phyloP scores from a whole-genome alignment of 2,113 vertebrate species.

The Caranx melampygus region DNA sequence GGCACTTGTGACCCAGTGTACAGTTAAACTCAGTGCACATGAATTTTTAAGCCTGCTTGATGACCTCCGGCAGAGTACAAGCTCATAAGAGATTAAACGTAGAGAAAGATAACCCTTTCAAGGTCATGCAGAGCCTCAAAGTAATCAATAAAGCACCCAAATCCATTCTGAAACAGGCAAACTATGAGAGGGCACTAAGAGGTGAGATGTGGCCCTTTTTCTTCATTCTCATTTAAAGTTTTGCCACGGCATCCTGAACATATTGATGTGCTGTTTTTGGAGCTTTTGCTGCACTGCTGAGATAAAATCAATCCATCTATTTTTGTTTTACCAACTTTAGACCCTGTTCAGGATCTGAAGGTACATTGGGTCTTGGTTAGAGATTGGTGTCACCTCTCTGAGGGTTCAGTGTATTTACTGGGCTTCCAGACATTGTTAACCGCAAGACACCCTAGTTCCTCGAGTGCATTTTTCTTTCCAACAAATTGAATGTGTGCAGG shows the following conservation, averaged over 20 bases:
- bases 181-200: slow-evolving; percentile 17
- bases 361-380: too few relatives aligned
- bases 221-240: neutral
- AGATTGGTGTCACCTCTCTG: too few relatives aligned
- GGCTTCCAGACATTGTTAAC: too few relatives aligned
- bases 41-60: slow-evolving; percentile 10
- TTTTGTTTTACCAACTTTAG: too few relatives aligned
- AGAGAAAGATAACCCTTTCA: slow-evolving; percentile 16
- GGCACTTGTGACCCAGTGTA: neutral
- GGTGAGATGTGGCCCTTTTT: neutral
- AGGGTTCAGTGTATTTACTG: too few relatives aligned
- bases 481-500: too few relatives aligned
- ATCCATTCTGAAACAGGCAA: slow-evolving; percentile 7
- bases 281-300: too few relatives aligned
- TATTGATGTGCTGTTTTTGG: neutral
- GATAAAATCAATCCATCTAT: too few relatives aligned
- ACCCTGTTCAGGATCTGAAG: too few relatives aligned
- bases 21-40: slow-evolving; percentile 24
- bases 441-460: too few relatives aligned
- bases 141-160: slow-evolving; percentile 37
- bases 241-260: neutral
- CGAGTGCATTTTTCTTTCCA: too few relatives aligned
- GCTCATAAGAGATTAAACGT: slow-evolving; percentile 30
- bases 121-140: neutral
- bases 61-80: neutral